phyloP scores from a whole-genome alignment of 2,113 vertebrate genomes.

The Monarcha castaneiventris region DNA sequence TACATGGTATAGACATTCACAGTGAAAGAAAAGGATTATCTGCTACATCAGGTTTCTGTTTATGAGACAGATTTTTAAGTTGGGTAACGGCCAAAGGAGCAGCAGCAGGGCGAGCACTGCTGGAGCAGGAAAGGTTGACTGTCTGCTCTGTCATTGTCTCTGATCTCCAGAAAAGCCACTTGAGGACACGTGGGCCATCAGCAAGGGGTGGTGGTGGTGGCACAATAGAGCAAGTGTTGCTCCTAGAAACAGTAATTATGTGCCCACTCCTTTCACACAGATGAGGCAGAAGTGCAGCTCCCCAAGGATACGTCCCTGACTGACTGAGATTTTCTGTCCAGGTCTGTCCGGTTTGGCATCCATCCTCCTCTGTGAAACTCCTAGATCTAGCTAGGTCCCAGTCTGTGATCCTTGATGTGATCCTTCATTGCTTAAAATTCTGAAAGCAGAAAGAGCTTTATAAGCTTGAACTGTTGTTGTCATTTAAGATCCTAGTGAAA shows the following conservation, averaged over 20 bases:
- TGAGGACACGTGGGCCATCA: accelerated
- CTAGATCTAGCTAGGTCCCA: not conserved
- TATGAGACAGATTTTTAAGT: not conserved
- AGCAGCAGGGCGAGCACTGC: not conserved
- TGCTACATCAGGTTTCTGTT: not conserved
- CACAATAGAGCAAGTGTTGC: not conserved
- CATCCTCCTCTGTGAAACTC: not conserved
- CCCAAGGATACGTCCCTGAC: accelerated
- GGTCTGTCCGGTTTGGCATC: not conserved
- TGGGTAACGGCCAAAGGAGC: not conserved
- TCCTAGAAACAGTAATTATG: not conserved
- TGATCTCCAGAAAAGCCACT: not conserved
- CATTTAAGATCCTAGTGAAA: not conserved
- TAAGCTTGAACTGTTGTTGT: not conserved
- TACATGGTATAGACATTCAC: not conserved
- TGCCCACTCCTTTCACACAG: not conserved
- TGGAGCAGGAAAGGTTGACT: not conserved
- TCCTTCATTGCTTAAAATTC: not conserved
- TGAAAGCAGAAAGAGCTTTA: not conserved
- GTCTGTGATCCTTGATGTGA: not conserved
- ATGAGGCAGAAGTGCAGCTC: not conserved
- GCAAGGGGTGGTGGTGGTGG: not conserved
- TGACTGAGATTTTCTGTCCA: not conserved
- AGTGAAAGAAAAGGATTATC: not conserved
- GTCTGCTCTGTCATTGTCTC: not conserved